phyloP scores from a whole-genome alignment of 2,797 vertebrate species.

The Thamnophis elegans region DNA sequence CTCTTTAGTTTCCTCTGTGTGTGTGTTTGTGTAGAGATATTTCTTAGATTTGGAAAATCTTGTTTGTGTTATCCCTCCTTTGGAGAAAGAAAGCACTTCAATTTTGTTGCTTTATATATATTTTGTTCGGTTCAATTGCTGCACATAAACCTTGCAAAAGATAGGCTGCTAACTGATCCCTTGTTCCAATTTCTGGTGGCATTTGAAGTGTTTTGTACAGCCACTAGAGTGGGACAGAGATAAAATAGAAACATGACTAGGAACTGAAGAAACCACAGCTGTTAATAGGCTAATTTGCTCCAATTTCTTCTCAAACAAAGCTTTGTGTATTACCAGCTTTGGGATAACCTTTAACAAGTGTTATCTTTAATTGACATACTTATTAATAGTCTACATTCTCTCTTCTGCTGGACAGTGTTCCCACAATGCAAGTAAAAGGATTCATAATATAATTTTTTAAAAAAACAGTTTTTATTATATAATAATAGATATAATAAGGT shows the following conservation, averaged over 20 bases:
- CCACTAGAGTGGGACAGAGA: background rate
- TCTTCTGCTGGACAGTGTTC: background rate
- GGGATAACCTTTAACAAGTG: background rate
- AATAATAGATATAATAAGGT: no score
- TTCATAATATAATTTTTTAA: background rate
- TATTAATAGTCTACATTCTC: background rate
- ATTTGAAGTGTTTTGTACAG: slow-evolving; percentile 19
- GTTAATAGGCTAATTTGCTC: slow-evolving; percentile 2
- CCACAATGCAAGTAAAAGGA: slow-evolving; percentile 1
- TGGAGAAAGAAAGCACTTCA: slow-evolving; percentile 17
- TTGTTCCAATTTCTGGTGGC: background rate
- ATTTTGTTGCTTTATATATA: background rate
- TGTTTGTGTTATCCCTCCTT: slow-evolving; percentile 1
- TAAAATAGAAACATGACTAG: slow-evolving; percentile 3
- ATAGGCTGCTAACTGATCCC: background rate
- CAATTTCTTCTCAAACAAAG: slow-evolving; percentile 1
- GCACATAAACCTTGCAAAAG: background rate
- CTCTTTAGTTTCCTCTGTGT: background rate
- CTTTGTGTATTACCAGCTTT: background rate
- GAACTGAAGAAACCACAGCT: slow-evolving; percentile 10
- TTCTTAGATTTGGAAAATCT: slow-evolving; percentile 13
- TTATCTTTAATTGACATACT: slow-evolving; percentile 11
- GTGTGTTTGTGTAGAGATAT: background rate
- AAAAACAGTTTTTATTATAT: background rate
- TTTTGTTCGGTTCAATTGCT: background rate